phyloP scores from a whole-genome alignment of 30 jellyfish, hydroid and myxozoan species.

The Sanderia malayensis region DNA sequence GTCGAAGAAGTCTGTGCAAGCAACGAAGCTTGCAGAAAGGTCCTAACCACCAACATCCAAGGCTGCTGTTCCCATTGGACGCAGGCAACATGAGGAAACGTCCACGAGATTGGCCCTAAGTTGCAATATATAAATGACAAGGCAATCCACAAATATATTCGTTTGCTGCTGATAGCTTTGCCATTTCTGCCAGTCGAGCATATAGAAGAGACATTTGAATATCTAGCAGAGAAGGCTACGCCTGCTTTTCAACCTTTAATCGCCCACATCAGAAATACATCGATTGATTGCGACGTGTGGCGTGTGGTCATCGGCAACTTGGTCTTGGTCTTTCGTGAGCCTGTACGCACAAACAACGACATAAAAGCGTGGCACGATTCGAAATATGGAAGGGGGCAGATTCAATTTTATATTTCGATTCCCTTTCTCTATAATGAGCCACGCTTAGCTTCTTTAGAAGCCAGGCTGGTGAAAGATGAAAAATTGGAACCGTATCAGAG shows the following conservation, averaged over 20 bases:
- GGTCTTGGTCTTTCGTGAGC: constrained; percentile 2
- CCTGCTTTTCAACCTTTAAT: background rate
- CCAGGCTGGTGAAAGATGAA: background rate
- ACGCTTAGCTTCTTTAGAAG: background rate
- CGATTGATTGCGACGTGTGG: background rate
- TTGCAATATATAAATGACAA: too few species aligned
- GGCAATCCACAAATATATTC: too few species aligned
- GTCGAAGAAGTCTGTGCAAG: too few species aligned
- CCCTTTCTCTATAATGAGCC: background rate
- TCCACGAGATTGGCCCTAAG: too few species aligned
- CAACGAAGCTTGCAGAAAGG: too few species aligned
- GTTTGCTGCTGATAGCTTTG: too few species aligned
- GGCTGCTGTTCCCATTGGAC: too few species aligned
- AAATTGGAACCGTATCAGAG: background rate
- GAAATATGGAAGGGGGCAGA: background rate
- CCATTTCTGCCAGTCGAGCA: background rate
- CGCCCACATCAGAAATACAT: background rate
- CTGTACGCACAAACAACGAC: background rate
- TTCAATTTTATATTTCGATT: background rate
- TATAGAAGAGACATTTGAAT: background rate
- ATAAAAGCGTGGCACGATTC: background rate
- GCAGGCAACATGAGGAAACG: too few species aligned
- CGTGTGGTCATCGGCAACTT: too few species aligned
- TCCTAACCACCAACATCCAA: too few species aligned
- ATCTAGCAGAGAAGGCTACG: background rate